These are phyloP conservation scores for Geococcyx californianus DNA, from an alignment of 2,113 vertebrate genomes.

Conservation along the genomic window DNA sequence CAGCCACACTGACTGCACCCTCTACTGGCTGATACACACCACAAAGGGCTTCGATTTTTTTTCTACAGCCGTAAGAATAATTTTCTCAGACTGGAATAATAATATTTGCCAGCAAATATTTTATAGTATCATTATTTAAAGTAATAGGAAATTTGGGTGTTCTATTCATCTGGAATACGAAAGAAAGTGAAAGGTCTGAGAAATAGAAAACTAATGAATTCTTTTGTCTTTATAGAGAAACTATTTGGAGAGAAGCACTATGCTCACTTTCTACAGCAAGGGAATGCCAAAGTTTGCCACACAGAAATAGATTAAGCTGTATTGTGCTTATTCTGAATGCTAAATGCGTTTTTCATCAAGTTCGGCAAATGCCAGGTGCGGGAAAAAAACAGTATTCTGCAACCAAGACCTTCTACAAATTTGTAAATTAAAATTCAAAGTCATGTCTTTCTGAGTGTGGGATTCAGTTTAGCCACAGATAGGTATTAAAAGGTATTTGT, in stretches of 20 bases:
- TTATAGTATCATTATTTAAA: background rate
- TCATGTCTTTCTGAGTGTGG: conserved; percentile 19
- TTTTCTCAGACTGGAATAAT: background rate
- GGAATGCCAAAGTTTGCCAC: background rate
- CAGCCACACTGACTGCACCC: conserved; percentile 46
- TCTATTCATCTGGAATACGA: background rate
- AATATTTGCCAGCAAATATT: background rate
- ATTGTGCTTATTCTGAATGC: background rate
- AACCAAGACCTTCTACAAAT: conserved; percentile 5
- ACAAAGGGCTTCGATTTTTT: background rate
- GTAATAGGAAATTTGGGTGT: background rate
- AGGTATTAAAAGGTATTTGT: conserved; percentile 18
- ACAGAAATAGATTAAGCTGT: background rate
- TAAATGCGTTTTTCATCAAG: background rate
- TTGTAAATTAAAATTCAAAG: conserved; percentile 45
- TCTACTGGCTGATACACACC: conserved; percentile 47
- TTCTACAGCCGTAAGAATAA: background rate
- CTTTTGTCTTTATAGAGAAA: background rate
- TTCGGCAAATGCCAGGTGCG: conserved; percentile 40
- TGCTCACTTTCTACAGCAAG: background rate
- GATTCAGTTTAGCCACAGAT: background rate
- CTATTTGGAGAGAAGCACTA: background rate
- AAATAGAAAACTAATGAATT: background rate
- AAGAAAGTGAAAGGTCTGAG: background rate
- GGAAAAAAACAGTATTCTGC: background rate